Evolutionary conservation across 2,113 vertebrate genomes (phyloP), one percentile per base, ranked within the genome.

Genomic region (Daphoenositta chrysoptera): DNA sequence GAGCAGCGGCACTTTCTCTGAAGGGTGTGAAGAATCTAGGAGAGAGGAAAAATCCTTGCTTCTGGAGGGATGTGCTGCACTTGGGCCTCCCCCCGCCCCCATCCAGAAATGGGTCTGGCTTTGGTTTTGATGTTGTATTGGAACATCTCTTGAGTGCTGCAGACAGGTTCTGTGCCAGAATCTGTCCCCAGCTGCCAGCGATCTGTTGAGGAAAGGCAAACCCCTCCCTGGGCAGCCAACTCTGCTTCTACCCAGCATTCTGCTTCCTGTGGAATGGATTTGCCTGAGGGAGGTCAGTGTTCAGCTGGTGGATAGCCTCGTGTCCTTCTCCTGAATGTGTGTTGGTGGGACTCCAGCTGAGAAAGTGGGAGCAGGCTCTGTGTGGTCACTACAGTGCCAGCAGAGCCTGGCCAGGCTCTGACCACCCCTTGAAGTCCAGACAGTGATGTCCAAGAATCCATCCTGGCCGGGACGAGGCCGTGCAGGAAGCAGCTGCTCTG

Each of bases 1-100:
- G 71, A 97, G 76, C 88, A 83, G 80, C 58, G 0, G 82, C 71
- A 45, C 64, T 60, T 90, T 89, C 66, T 89, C 89, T 84, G 73
- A 89, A 92, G 82, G 88, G 85, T 80, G 92, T 81, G 76, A 96
- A 92, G 86, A 93, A 87, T 54, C 40, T 37, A 42, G 24, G 33
- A 39, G 68, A 77, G 65, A 78, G 85, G 35, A 39, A 50, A 75
- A 92, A 65, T 42, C 45, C 45, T 39, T 76, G 60, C 23, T 94
- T 83, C 58, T 86, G 85, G 63, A 66, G 76, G 35, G 64, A 44
- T 83, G 44, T 70, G 39, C 72, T 73, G 56, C 39, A 10, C 60
- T 89, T 47, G 80, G 50, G 68, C 80, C 64, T 78, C 15, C 39
- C 60, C 54, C 12, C 50, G 1, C 27, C 45, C 26, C 82, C 47